Conservation (phyloP, 1,140 invertebrate species). For the Macrobrachium nipponense region DNA sequence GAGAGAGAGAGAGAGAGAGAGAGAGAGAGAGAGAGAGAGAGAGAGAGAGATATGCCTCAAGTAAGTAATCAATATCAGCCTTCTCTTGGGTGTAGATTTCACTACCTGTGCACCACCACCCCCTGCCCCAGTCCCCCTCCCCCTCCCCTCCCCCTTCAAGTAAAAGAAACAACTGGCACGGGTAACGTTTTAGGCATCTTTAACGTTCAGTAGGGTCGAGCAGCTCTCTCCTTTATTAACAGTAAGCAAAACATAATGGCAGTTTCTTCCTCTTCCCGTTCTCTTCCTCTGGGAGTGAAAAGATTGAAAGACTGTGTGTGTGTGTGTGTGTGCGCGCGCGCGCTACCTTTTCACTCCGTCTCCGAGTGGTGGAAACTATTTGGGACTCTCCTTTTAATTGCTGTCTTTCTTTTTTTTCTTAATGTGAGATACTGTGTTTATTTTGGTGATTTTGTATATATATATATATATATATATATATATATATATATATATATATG, state of each 20-base stretch:
- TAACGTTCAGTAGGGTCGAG: no score
- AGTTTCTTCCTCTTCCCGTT: background rate
- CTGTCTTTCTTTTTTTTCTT: background rate
- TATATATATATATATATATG: conserved; percentile 32
- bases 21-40: background rate
- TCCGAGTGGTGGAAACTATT: background rate
- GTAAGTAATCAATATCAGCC: background rate
- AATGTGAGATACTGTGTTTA: background rate
- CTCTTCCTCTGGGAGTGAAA: background rate
- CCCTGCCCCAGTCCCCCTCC: background rate
- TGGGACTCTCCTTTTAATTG: background rate
- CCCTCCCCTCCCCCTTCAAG: background rate
- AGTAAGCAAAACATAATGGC: no score
- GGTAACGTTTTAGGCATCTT: no score
- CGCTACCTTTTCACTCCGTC: no score
- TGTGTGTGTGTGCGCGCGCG: no score
- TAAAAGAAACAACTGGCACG: no score
- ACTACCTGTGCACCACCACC: background rate
- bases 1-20: conserved; percentile 5
- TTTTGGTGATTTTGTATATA: background rate
- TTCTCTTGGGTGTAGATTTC: no score
- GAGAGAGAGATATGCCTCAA: background rate
- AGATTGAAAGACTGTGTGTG: no score
- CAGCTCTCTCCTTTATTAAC: conserved; percentile 1
- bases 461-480: conserved; percentile 30